phyloP scores from a whole-genome alignment of 1,140 invertebrate genomes.

The Caenorhabditis remanei region DNA sequence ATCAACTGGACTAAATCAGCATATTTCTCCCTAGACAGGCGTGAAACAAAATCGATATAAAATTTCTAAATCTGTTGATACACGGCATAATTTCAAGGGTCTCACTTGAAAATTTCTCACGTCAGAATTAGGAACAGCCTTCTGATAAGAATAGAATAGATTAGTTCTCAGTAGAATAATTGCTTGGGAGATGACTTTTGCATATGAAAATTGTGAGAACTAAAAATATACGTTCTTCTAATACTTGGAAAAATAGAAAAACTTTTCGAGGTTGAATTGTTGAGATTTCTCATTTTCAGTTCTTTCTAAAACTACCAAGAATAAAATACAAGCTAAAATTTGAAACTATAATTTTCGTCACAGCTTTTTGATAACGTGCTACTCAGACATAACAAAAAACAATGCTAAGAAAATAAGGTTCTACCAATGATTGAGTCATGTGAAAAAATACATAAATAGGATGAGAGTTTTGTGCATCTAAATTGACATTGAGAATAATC shows the following conservation, averaged over 20 bases:
- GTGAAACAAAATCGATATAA: neutral
- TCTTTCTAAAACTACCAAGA: too few relatives aligned
- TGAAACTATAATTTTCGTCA: neutral
- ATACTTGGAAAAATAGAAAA: too few relatives aligned
- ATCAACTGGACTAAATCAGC: neutral
- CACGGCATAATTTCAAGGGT: neutral
- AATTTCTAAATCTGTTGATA: neutral
- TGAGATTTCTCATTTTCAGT: too few relatives aligned
- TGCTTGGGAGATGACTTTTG: too few relatives aligned
- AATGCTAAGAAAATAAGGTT: slow-evolving; percentile 1
- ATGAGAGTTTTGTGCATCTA: slow-evolving; percentile 20
- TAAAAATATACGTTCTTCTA: too few relatives aligned
- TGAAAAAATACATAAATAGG: slow-evolving; percentile 34
- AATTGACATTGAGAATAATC: slow-evolving; percentile 54
- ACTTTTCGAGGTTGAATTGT: too few relatives aligned
- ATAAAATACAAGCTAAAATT: neutral
- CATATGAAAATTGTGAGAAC: too few relatives aligned
- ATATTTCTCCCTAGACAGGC: neutral
- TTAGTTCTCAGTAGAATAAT: too few relatives aligned
- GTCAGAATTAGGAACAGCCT: too few relatives aligned
- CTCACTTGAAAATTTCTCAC: too few relatives aligned
- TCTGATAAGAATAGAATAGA: too few relatives aligned
- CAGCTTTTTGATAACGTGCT: neutral
- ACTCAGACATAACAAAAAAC: slow-evolving; percentile 8
- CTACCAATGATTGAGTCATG: neutral